These are phyloP conservation scores for Eumaeus atala DNA, from an alignment of 1,140 invertebrate species.

Conservation along the genomic window DNA sequence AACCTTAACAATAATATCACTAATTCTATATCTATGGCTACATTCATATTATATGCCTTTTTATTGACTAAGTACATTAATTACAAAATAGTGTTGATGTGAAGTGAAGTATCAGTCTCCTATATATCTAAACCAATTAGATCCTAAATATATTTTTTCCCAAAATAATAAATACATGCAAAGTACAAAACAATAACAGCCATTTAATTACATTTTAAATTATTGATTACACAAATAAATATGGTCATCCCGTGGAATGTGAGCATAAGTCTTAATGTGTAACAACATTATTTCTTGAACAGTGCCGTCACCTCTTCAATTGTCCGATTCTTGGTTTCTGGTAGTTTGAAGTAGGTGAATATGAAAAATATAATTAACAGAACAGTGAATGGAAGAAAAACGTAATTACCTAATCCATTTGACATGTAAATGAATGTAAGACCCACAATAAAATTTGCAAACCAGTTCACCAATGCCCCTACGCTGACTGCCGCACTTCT, in stretches of 20 bases:
- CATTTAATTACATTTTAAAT: slow-evolving; percentile 41
- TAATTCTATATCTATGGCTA: neutral
- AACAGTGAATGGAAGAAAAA: slow-evolving; percentile 95
- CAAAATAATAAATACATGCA: slow-evolving; percentile 15
- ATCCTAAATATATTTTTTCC: slow-evolving; percentile 11
- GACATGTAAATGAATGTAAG: slow-evolving; percentile 90
- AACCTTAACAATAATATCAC: too few species aligned
- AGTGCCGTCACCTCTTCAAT: slow-evolving; percentile 96
- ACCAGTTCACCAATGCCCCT: slow-evolving; percentile 95
- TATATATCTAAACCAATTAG: slow-evolving; percentile 19
- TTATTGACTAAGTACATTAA: neutral
- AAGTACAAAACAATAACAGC: slow-evolving; percentile 31
- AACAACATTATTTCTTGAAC: slow-evolving; percentile 74
- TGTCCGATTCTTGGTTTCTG: slow-evolving; percentile 98
- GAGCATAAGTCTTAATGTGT: slow-evolving; percentile 23
- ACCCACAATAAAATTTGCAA: slow-evolving; percentile 94
- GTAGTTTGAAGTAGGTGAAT: slow-evolving; percentile 97
- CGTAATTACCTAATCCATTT: slow-evolving; percentile 89
- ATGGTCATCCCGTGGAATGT: slow-evolving; percentile 50
- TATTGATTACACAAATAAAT: slow-evolving; percentile 38
- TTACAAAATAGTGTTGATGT: neutral
- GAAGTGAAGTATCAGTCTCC: slow-evolving; percentile 10
- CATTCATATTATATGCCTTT: neutral
- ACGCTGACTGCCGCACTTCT: slow-evolving; percentile 95
- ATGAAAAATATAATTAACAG: slow-evolving; percentile 95